phyloP scores from a whole-genome alignment of 2,888 invertebrate genomes.

The Apomyelois bistriatella region DNA sequence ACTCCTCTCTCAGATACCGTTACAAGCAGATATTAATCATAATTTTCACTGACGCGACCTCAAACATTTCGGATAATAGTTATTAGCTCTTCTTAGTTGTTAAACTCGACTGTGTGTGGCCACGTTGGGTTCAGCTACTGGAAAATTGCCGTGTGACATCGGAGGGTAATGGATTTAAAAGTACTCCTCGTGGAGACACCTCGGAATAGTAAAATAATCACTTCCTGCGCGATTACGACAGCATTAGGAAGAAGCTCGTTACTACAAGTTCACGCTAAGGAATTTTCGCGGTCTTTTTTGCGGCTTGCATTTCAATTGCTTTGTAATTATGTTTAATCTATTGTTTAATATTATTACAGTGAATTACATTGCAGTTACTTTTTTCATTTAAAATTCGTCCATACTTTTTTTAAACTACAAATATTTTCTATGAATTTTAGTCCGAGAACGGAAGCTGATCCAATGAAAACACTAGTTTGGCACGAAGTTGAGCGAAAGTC shows the following conservation, averaged over 20 bases:
- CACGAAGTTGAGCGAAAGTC: constrained; percentile 9
- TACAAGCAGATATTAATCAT: constrained; percentile 79
- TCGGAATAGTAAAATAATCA: constrained; percentile 68
- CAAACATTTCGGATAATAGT: constrained; percentile 72
- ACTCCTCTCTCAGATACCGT: constrained; percentile 51
- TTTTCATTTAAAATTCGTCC: not conserved
- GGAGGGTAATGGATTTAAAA: constrained; percentile 74
- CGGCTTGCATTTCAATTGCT: not conserved
- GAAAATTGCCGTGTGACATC: constrained; percentile 77
- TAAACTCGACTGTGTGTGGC: constrained; percentile 68
- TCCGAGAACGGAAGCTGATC: constrained; percentile 5
- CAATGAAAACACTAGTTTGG: constrained; percentile 9
- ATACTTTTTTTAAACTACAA: not conserved
- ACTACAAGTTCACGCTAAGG: constrained; percentile 20
- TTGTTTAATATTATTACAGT: too few relatives aligned
- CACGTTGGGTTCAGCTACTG: constrained; percentile 59
- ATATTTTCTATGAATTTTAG: not conserved
- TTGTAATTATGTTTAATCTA: not conserved
- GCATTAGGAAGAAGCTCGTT: constrained; percentile 43
- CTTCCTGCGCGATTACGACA: constrained; percentile 60
- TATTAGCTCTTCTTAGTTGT: constrained; percentile 68
- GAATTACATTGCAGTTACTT: not conserved
- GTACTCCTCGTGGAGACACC: constrained; percentile 55
- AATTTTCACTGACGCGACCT: constrained; percentile 74
- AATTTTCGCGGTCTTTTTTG: not conserved